Evolutionary conservation across 2,113 vertebrate genomes (phyloP).

Genomic region (Zosterops hypoxanthus): DNA sequence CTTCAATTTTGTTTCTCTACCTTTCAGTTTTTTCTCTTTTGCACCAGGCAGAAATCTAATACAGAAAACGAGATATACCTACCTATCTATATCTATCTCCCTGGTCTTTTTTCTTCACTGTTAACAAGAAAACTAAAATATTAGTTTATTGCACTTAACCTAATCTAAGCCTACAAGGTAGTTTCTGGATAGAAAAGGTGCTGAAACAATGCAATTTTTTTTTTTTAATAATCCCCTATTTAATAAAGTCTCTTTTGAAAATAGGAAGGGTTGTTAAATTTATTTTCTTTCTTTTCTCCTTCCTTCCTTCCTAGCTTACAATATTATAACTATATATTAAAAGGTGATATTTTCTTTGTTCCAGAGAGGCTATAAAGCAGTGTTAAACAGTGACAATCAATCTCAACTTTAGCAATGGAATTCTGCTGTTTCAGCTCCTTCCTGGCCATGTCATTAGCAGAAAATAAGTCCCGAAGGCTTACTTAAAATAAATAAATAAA

Average conservation of each 20-base stretch:
- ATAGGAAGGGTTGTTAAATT: not conserved
- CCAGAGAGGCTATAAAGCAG: slow-evolving; percentile 29
- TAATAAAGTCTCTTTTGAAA: slow-evolving; percentile 13
- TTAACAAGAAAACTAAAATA: not conserved
- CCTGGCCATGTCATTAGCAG: slow-evolving; percentile 32
- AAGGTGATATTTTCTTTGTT: slow-evolving; percentile 58
- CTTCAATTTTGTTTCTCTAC: not conserved
- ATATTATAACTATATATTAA: slow-evolving; percentile 46
- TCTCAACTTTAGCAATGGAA: slow-evolving; percentile 40
- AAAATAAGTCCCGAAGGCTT: slow-evolving; percentile 60
- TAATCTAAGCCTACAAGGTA: not conserved
- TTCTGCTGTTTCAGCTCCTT: slow-evolving; percentile 67
- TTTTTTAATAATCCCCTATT: not conserved
- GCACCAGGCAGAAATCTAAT: not conserved
- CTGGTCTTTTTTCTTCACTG: not conserved
- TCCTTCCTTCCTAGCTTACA: not conserved
- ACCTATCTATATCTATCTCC: no score
- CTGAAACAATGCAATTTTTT: not conserved
- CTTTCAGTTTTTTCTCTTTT: not conserved
- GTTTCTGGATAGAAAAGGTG: not conserved
- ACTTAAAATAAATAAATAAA: not conserved
- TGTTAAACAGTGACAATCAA: slow-evolving; percentile 25
- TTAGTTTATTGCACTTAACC: not conserved
- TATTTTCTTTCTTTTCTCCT: not conserved
- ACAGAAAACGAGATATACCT: no score